These are phyloP conservation scores for Spisula subtruncata DNA, from an alignment of 2,888 invertebrate genomes.

Conservation along the genomic window DNA sequence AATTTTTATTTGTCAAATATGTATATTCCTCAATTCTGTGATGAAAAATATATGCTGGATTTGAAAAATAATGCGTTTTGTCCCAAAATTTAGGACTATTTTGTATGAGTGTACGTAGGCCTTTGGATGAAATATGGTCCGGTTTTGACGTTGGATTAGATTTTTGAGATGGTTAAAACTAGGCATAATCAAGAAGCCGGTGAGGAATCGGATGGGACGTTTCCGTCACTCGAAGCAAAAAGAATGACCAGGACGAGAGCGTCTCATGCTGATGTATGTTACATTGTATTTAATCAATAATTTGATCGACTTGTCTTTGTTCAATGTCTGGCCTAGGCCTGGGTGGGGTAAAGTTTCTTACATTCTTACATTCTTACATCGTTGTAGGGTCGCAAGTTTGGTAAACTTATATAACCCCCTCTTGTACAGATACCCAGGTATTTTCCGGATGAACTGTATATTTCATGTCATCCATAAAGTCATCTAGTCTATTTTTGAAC, in stretches of 20 bases:
- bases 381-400: no score
- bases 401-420: no score
- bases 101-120: conserved; percentile 31
- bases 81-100: conserved; percentile 15
- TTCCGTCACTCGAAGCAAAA: conserved; percentile 66
- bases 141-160: conserved; percentile 11
- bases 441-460: no score
- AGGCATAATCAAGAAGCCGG: conserved; percentile 79
- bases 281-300: not conserved
- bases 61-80: not conserved
- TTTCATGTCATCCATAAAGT: no score
- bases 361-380: no score
- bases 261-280: not conserved
- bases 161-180: conserved; percentile 81
- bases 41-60: not conserved
- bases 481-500: no score
- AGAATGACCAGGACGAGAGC: conserved; percentile 1
- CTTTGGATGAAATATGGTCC: conserved; percentile 33
- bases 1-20: not conserved
- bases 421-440: no score
- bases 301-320: conserved; percentile 26
- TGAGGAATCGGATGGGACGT: conserved; percentile 69
- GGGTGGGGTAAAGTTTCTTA: conserved; percentile 34
- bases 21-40: not conserved
- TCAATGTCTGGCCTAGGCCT: not conserved